Percentiles rank a stretch among this genome's conserved stretches.
Conservation (phyloP, 1,140 invertebrate genomes). For the Thrips palmi region DNA sequence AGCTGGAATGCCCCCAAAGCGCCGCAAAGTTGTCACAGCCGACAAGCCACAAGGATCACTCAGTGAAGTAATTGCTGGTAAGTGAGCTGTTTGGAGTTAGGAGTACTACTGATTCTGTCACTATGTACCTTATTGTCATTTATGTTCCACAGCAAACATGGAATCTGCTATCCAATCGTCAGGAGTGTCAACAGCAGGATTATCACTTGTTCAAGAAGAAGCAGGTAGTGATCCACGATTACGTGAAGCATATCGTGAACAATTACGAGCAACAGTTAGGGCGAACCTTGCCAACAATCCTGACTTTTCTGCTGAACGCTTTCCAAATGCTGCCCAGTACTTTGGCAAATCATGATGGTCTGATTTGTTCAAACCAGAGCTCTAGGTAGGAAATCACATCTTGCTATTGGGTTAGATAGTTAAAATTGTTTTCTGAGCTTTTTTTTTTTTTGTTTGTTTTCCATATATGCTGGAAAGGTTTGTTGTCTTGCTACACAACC, state of each 20-base stretch:
- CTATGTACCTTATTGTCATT: neutral
- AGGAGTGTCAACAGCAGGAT: conserved; percentile 12
- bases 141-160: conserved; percentile 15
- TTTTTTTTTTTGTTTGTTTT: too few relatives aligned
- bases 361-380: too few relatives aligned
- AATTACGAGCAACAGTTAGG: conserved; percentile 11
- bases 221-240: conserved; percentile 13
- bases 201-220: conserved; percentile 13
- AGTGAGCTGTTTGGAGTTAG: neutral
- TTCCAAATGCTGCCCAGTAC: conserved; percentile 18
- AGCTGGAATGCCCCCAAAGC: conserved; percentile 58
- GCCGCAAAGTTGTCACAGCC: conserved; percentile 42
- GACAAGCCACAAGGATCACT: conserved; percentile 16
- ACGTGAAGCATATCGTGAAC: conserved; percentile 14
- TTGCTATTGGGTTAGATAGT: too few relatives aligned
- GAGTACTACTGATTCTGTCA: neutral
- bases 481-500: too few relatives aligned
- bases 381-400: too few relatives aligned
- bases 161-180: conserved; percentile 15
- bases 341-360: conserved; percentile 10
- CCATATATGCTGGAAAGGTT: too few relatives aligned
- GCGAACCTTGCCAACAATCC: conserved; percentile 14
- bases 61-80: conserved; percentile 17
- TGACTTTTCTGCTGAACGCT: conserved; percentile 16
- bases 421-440: too few relatives aligned